These are phyloP conservation scores for Chrosomus eos DNA, from an alignment of 2,797 vertebrate genomes.

Conservation along the genomic window DNA sequence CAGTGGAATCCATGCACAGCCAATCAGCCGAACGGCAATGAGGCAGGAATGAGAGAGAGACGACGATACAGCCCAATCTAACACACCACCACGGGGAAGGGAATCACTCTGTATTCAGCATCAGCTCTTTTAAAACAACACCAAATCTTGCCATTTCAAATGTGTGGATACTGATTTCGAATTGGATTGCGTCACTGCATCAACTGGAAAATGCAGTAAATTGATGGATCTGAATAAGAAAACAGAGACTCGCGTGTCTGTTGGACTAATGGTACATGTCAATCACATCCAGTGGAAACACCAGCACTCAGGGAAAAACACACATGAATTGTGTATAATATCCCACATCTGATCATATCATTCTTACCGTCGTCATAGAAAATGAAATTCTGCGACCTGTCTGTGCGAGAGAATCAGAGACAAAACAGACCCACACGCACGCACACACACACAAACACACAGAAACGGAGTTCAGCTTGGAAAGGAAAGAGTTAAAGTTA, in stretches of 20 bases:
- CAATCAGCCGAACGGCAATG: slow-evolving; percentile 43
- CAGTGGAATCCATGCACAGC: slow-evolving; percentile 43
- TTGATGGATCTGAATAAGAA: slow-evolving; percentile 42
- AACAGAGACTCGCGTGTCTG: slow-evolving; percentile 38
- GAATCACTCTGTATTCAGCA: slow-evolving; percentile 36
- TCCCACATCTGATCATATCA: slow-evolving; percentile 69
- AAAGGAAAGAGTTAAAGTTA: slow-evolving; percentile 52
- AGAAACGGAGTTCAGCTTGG: slow-evolving; percentile 49
- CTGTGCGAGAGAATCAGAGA: slow-evolving; percentile 71
- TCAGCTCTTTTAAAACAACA: slow-evolving; percentile 31
- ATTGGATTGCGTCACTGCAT: slow-evolving; percentile 45
- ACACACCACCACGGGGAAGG: slow-evolving; percentile 19
- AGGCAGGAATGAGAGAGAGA: slow-evolving; percentile 35
- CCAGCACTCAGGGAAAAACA: slow-evolving; percentile 55
- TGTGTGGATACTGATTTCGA: slow-evolving; percentile 37
- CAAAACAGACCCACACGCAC: slow-evolving; percentile 43
- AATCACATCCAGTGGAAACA: slow-evolving; percentile 50
- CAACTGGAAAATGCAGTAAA: slow-evolving; percentile 36
- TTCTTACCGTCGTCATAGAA: slow-evolving; percentile 86
- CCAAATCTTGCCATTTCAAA: slow-evolving; percentile 46
- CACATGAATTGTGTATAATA: slow-evolving; percentile 53
- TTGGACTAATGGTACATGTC: slow-evolving; percentile 45
- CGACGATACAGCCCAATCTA: slow-evolving; percentile 35
- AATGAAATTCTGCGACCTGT: slow-evolving; percentile 83
- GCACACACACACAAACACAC: slow-evolving; percentile 24